Conservation (phyloP, 2,797 vertebrate genomes). For the Sorex maritimensis region DNA sequence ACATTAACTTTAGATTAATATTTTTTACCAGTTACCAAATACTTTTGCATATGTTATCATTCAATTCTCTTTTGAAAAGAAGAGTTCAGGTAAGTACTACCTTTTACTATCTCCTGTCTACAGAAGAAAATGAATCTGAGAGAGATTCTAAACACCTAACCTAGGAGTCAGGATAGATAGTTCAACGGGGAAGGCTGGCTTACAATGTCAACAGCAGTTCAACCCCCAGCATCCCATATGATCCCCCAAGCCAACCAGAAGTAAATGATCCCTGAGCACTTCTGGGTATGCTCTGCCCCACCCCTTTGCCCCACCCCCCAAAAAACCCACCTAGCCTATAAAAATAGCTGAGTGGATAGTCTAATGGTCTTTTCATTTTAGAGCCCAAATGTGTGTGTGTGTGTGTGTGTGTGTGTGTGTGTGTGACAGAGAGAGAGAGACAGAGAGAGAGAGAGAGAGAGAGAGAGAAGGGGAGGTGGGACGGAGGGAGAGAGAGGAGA, state of each 20-base stretch:
- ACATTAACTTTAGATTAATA: conserved; percentile 8
- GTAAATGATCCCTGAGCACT: too few relatives aligned
- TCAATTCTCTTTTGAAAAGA: conserved; percentile 54
- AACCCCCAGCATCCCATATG: too few relatives aligned
- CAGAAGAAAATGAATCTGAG: conserved; percentile 1
- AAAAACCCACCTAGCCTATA: background rate
- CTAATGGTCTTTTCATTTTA: conserved; percentile 61
- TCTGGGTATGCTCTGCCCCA: too few relatives aligned
- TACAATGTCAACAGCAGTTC: too few relatives aligned
- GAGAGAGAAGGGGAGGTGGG: too few relatives aligned
- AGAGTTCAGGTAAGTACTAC: conserved; percentile 4
- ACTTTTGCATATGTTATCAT: conserved; percentile 40
- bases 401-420: too few relatives aligned
- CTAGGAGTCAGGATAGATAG: background rate
- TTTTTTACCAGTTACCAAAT: conserved; percentile 27
- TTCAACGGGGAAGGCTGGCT: too few relatives aligned
- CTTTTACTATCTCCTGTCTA: conserved; percentile 22
- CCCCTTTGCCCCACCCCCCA: background rate
- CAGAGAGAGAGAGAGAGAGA: too few relatives aligned
- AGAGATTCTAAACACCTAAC: background rate
- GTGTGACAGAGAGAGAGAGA: too few relatives aligned
- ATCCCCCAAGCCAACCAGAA: too few relatives aligned
- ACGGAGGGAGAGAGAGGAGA: too few relatives aligned
- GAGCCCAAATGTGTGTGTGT: background rate
- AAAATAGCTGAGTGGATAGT: background rate